These are phyloP conservation scores for Listrodromus nycthemerus DNA, from an alignment of 2,888 invertebrate species.

Conservation along the genomic window DNA sequence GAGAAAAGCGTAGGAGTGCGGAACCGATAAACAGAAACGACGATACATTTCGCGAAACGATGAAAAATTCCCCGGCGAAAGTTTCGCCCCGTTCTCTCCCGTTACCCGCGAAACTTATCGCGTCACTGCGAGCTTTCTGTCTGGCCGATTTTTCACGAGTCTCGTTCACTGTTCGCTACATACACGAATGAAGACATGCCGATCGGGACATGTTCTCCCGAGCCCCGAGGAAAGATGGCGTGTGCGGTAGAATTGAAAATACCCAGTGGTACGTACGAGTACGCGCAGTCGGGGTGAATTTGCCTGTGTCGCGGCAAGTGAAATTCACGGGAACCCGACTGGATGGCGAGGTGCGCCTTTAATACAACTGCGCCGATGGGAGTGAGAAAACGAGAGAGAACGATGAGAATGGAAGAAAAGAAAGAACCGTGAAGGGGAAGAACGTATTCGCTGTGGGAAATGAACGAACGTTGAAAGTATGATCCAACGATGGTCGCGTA, in stretches of 20 bases:
- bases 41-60: conserved; percentile 29
- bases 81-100: conserved; percentile 28
- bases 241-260: conserved; percentile 52
- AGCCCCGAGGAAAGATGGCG: conserved; percentile 31
- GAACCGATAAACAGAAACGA: conserved; percentile 39
- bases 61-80: conserved; percentile 49
- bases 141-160: conserved; percentile 44
- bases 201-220: conserved; percentile 10
- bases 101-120: conserved; percentile 48
- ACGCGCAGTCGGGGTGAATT: conserved; percentile 45
- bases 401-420: conserved; percentile 32
- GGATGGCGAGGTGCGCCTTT: conserved; percentile 29
- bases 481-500: conserved; percentile 59
- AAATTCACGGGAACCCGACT: conserved; percentile 53
- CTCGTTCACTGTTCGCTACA: conserved; percentile 11
- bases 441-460: conserved; percentile 51
- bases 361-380: conserved; percentile 1
- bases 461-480: conserved; percentile 69
- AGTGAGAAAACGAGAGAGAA: conserved; percentile 28
- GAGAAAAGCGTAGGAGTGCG: conserved; percentile 19
- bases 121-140: conserved; percentile 49
- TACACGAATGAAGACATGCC: background rate
- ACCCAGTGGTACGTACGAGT: conserved; percentile 18
- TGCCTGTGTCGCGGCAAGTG: conserved; percentile 34
- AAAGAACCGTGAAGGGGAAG: conserved; percentile 17